These are phyloP conservation scores for Rhizoglyphus robini DNA, from an alignment of 1,140 invertebrate species.

Conservation along the genomic window DNA sequence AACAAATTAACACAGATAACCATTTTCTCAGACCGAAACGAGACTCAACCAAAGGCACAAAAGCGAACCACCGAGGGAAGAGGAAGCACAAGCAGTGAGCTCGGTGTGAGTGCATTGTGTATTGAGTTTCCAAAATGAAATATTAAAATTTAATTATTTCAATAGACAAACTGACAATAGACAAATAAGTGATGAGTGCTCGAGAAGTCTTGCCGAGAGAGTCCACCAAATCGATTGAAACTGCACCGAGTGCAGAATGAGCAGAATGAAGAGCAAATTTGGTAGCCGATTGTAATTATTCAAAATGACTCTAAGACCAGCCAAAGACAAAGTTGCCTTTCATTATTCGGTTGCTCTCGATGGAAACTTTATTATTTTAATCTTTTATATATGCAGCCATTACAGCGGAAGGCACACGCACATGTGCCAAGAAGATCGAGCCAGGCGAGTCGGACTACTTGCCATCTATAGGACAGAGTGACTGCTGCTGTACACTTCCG, in stretches of 20 bases:
- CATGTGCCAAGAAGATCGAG: too few relatives aligned
- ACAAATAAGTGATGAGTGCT: neutral
- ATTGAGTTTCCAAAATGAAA: neutral
- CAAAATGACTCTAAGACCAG: neutral
- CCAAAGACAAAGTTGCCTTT: constrained; percentile 1
- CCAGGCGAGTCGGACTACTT: too few relatives aligned
- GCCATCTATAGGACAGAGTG: neutral
- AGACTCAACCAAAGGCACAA: neutral
- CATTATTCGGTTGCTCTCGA: neutral
- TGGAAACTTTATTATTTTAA: constrained; percentile 14
- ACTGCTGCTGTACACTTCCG: neutral
- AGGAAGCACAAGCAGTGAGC: neutral
- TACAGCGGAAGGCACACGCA: too few relatives aligned
- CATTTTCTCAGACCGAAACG: too few relatives aligned
- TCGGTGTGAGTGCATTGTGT: too few relatives aligned
- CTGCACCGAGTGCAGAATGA: neutral
- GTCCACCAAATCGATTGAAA: neutral
- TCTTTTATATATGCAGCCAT: constrained; percentile 12
- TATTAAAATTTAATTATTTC: constrained; percentile 11
- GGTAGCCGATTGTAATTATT: neutral
- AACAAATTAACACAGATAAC: neutral
- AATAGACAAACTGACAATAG: neutral
- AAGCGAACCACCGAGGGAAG: neutral
- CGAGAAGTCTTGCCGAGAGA: neutral
- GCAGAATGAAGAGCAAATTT: neutral